Evolutionary conservation across 2,888 invertebrate species (phyloP).

Genomic region (Eupithecia exiguata): DNA sequence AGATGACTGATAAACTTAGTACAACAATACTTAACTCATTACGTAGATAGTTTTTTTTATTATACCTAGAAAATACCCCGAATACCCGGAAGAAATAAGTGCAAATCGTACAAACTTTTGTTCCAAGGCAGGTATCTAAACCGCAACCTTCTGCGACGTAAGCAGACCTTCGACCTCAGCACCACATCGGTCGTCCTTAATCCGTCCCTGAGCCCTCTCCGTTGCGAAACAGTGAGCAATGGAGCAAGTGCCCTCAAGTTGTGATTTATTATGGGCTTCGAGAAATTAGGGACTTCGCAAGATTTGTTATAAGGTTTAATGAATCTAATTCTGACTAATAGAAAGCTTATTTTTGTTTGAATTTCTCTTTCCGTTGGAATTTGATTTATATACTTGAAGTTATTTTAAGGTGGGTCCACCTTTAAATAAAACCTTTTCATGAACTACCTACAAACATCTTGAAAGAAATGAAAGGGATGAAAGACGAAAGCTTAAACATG

Average conservation of each 20-base stretch:
- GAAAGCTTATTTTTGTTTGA: not conserved
- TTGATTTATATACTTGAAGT: not conserved
- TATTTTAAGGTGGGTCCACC: not conserved
- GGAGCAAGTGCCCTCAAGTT: constrained; percentile 1
- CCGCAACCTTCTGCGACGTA: no score
- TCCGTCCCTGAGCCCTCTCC: constrained; percentile 2
- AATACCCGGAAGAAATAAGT: no score
- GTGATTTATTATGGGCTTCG: constrained; percentile 8
- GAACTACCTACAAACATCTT: not conserved
- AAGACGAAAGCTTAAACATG: not conserved
- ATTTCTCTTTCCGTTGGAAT: not conserved
- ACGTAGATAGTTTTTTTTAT: no score
- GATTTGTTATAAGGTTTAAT: constrained; percentile 7
- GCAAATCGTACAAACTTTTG: no score
- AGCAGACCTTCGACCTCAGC: no score
- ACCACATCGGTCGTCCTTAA: not conserved
- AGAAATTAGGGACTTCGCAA: constrained; percentile 10
- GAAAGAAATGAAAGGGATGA: not conserved
- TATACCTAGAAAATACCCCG: no score
- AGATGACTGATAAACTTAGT: no score
- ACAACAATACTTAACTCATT: no score
- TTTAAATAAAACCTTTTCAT: not conserved
- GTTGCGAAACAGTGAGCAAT: constrained; percentile 8
- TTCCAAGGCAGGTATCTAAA: no score
- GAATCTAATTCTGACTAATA: not conserved